These are phyloP conservation scores for Actinia equina DNA, from an alignment of 64 coral and sea anemone species.

Conservation along the genomic window DNA sequence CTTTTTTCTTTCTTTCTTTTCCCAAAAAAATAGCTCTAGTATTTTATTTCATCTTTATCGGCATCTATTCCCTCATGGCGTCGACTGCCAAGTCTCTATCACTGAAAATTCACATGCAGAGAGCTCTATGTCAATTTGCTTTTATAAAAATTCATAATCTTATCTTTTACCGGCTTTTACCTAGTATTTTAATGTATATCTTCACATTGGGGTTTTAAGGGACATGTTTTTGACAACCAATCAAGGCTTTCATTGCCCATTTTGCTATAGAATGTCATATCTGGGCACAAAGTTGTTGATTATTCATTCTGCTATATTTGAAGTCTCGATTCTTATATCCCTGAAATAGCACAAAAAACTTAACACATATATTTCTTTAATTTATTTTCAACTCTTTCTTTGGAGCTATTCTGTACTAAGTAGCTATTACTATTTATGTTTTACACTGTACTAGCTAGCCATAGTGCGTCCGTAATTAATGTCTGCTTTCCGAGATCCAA, in stretches of 20 bases:
- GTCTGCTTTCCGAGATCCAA: background rate
- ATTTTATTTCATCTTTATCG: background rate
- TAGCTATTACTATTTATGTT: too few relatives aligned
- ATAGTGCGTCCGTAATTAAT: too few relatives aligned
- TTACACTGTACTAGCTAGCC: too few relatives aligned
- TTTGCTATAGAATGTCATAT: background rate
- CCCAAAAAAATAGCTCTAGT: background rate
- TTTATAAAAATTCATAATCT: background rate
- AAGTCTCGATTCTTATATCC: too few relatives aligned
- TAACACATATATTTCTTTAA: too few relatives aligned
- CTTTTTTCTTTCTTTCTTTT: background rate
- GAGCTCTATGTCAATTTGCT: background rate
- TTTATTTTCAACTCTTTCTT: too few relatives aligned
- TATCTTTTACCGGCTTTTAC: background rate
- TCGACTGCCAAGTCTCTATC: background rate
- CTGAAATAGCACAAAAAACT: too few relatives aligned
- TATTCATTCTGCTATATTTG: background rate
- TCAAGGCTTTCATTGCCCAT: background rate
- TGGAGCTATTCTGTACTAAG: too few relatives aligned
- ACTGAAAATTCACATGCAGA: background rate
- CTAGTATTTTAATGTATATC: background rate
- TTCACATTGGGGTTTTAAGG: background rate
- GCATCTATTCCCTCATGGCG: background rate
- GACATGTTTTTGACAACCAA: background rate
- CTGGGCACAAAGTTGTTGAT: background rate